These are phyloP conservation scores for Augochlora pura DNA, from an alignment of 1,140 invertebrate species.

Conservation along the genomic window DNA sequence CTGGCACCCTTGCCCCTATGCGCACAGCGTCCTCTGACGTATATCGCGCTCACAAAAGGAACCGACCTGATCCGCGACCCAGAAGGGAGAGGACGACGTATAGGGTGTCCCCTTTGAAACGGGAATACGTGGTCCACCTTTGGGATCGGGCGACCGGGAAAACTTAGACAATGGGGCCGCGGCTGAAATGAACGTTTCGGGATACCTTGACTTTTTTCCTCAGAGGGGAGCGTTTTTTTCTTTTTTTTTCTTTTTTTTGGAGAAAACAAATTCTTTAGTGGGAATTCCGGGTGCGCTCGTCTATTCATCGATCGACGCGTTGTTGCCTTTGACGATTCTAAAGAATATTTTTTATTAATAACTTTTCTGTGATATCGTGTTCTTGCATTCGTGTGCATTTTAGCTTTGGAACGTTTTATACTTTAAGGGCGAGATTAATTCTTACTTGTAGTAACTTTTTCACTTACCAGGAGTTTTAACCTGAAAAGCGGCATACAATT, in stretches of 20 bases:
- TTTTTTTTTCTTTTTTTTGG: too few relatives aligned
- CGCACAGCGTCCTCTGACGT: constrained; percentile 41
- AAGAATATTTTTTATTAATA: too few relatives aligned
- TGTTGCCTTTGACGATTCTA: too few relatives aligned
- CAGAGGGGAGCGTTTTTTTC: neutral
- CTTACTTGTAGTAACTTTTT: too few relatives aligned
- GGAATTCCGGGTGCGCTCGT: neutral
- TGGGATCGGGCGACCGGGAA: neutral
- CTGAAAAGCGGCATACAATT: too few relatives aligned
- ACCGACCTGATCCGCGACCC: constrained; percentile 60
- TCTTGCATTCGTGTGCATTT: too few relatives aligned
- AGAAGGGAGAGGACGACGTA: constrained; percentile 25
- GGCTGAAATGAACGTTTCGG: neutral
- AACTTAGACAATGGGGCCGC: neutral
- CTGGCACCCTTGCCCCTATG: constrained; percentile 44
- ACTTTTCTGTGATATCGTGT: too few relatives aligned
- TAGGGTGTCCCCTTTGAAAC: constrained; percentile 29
- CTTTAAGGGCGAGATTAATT: too few relatives aligned
- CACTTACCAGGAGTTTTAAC: too few relatives aligned
- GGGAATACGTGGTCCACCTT: constrained; percentile 12
- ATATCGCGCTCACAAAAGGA: constrained; percentile 57
- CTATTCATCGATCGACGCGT: neutral
- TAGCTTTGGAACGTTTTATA: too few relatives aligned
- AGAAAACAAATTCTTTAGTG: neutral
- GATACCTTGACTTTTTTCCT: neutral